Conservation (phyloP, 2,113 vertebrate genomes). For the Thermophis baileyi region DNA sequence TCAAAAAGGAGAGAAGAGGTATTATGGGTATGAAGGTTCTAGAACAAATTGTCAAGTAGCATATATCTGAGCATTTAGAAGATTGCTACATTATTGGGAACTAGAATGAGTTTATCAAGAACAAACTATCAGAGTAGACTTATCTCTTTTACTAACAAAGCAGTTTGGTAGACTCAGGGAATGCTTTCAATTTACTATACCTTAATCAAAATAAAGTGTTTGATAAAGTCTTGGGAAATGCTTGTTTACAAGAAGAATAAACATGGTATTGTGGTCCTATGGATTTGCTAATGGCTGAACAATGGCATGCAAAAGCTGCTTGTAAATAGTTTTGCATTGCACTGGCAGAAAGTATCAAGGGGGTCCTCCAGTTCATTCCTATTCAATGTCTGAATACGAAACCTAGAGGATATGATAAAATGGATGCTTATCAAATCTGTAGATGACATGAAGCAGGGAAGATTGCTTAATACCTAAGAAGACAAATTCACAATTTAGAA, state of each 20-base stretch:
- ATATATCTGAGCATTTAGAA: neutral
- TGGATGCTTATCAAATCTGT: neutral
- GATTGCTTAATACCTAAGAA: neutral
- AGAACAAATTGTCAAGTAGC: neutral
- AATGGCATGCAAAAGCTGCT: neutral
- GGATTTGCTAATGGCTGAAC: neutral
- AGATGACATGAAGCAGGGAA: neutral
- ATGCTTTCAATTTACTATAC: neutral
- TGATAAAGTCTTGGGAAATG: neutral
- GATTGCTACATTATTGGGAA: neutral
- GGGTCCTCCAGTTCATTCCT: neutral
- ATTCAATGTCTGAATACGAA: neutral
- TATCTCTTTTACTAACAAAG: neutral
- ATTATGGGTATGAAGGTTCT: neutral
- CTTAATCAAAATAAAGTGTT: neutral
- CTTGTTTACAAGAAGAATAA: neutral
- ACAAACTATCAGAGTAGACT: neutral
- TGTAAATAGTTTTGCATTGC: neutral
- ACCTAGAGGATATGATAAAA: neutral
- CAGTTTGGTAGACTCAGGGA: neutral
- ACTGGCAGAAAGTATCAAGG: neutral
- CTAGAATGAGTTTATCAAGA: neutral
- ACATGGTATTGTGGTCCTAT: neutral
- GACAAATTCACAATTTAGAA: neutral
- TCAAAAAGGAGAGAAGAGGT: neutral